phyloP scores from a whole-genome alignment of 2,113 vertebrate genomes.

The Helogale parvula region DNA sequence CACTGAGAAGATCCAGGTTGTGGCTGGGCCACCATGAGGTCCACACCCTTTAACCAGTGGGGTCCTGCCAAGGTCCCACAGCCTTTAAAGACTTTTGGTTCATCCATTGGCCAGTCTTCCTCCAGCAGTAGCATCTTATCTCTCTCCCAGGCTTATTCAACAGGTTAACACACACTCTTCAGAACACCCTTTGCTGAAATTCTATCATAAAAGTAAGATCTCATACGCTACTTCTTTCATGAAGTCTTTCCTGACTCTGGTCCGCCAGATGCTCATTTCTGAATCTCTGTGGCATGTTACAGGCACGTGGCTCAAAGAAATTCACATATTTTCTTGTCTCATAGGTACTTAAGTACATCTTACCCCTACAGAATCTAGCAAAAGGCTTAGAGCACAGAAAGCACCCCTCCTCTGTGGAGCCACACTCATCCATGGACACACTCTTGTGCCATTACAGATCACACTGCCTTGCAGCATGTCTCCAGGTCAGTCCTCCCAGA shows the following conservation, averaged over 20 bases:
- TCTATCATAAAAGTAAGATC: neutral
- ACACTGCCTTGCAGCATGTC: accelerated
- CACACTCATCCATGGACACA: neutral
- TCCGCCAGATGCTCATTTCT: neutral
- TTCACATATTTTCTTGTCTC: neutral
- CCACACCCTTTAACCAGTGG: neutral
- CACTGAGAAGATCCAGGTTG: neutral
- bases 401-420: neutral
- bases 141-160: neutral
- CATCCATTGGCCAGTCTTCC: no score
- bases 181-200: neutral
- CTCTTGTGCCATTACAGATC: neutral
- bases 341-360: no score
- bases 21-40: neutral
- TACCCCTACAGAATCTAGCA: neutral
- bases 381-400: neutral
- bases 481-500: neutral
- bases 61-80: neutral
- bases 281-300: neutral
- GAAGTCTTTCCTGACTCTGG: neutral
- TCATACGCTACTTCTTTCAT: neutral
- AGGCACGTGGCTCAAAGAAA: neutral
- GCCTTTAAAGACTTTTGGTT: neutral
- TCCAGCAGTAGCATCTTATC: neutral
- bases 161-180: neutral